These are phyloP conservation scores for Panulirus ornatus DNA, from an alignment of 1,140 invertebrate genomes.

Conservation along the genomic window DNA sequence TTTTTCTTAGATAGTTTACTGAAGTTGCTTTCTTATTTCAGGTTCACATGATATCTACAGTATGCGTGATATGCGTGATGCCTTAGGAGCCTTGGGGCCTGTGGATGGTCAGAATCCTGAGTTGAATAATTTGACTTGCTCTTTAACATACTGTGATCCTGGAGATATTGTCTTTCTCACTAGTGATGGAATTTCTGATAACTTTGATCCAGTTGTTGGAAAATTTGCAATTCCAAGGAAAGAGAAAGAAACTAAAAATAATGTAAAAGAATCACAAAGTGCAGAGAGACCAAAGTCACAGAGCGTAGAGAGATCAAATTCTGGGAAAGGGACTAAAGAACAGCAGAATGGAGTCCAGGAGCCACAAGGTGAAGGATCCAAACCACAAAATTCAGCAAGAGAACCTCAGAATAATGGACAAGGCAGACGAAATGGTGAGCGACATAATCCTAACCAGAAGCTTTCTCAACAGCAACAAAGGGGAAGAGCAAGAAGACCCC, in stretches of 20 bases:
- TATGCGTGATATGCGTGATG: slow-evolving; percentile 94
- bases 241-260: slow-evolving; percentile 29
- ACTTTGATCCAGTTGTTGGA: slow-evolving; percentile 96
- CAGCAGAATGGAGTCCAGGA: slow-evolving; percentile 37
- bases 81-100: slow-evolving; percentile 92
- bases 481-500: slow-evolving; percentile 38
- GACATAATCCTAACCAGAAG: not conserved
- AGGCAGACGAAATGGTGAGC: slow-evolving; percentile 44
- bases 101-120: slow-evolving; percentile 94
- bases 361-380: not conserved
- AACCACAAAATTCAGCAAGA: not conserved
- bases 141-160: slow-evolving; percentile 89
- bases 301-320: slow-evolving; percentile 9
- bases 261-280: slow-evolving; percentile 17
- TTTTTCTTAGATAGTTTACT: no score
- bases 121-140: slow-evolving; percentile 93
- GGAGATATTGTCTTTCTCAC: slow-evolving; percentile 94
- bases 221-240: slow-evolving; percentile 88
- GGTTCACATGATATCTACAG: slow-evolving; percentile 94
- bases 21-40: slow-evolving; percentile 72
- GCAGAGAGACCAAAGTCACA: slow-evolving; percentile 33
- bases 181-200: slow-evolving; percentile 95
- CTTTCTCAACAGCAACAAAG: slow-evolving; percentile 34
- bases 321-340: slow-evolving; percentile 31
- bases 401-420: slow-evolving; percentile 5